Percentiles rank a stretch among this genome's conserved stretches.
These are phyloP conservation scores for Pimpla rufipes DNA, from an alignment of 2,888 invertebrate genomes.

Conservation along the genomic window DNA sequence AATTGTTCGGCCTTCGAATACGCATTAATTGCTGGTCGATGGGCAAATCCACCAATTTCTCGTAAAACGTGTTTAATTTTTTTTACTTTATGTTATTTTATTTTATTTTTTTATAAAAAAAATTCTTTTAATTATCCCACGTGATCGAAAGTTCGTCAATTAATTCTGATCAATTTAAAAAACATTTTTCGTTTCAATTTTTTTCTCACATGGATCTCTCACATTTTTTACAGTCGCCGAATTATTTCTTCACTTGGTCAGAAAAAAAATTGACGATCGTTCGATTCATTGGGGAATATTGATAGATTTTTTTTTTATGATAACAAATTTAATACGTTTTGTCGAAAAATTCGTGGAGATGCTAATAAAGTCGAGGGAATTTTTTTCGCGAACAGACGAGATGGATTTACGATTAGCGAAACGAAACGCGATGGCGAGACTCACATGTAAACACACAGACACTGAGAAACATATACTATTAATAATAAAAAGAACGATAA, in stretches of 20 bases:
- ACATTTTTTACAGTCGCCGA: too few species aligned
- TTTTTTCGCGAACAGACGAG: slow-evolving; percentile 7
- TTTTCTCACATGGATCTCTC: too few species aligned
- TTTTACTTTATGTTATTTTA: too few species aligned
- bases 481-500: not conserved
- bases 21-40: not conserved
- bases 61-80: not conserved
- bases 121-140: too few species aligned
- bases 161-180: not conserved
- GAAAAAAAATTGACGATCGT: too few species aligned
- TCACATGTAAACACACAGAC: slow-evolving; percentile 25
- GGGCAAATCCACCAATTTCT: not conserved
- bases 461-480: slow-evolving; percentile 33
- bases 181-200: not conserved
- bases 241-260: too few species aligned
- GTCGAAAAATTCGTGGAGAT: not conserved
- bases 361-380: not conserved
- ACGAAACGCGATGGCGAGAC: not conserved
- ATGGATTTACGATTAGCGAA: slow-evolving; percentile 1
- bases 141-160: too few species aligned
- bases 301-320: too few species aligned
- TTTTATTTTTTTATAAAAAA: too few species aligned
- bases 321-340: too few species aligned
- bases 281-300: too few species aligned
- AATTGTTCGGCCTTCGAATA: slow-evolving; percentile 33